phyloP scores from a whole-genome alignment of 1,140 invertebrate genomes.

The Antheraea pernyi region DNA sequence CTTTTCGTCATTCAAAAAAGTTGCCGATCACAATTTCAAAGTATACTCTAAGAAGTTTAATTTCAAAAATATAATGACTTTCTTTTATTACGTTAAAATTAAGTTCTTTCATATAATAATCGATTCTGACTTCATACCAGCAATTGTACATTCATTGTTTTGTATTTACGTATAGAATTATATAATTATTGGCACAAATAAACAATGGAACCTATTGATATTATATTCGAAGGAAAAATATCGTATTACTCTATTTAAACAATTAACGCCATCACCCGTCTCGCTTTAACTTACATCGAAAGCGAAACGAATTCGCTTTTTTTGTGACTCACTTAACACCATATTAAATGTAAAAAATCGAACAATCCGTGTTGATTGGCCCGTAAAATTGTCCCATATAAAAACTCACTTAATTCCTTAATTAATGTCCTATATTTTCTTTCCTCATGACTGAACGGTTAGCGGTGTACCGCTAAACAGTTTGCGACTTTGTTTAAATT shows the following conservation, averaged over 20 bases:
- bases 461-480: constrained; percentile 18
- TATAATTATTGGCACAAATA: not conserved
- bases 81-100: too few species aligned
- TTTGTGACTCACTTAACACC: constrained; percentile 16
- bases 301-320: not conserved
- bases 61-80: too few species aligned
- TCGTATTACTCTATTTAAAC: not conserved
- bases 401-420: constrained; percentile 46
- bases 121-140: too few species aligned
- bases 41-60: too few species aligned
- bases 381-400: constrained; percentile 61
- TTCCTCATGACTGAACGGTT: constrained; percentile 40
- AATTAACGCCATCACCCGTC: not conserved
- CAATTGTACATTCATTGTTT: too few species aligned
- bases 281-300: not conserved
- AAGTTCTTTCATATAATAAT: too few species aligned
- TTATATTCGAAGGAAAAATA: not conserved
- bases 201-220: too few species aligned
- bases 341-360: constrained; percentile 28
- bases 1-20: too few species aligned
- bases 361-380: constrained; percentile 58
- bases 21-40: too few species aligned
- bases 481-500: constrained; percentile 8
- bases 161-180: too few species aligned
- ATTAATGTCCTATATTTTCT: constrained; percentile 49